Evolutionary conservation across 1,140 invertebrate species (phyloP).

Genomic region (Stegodyphus dumicola): DNA sequence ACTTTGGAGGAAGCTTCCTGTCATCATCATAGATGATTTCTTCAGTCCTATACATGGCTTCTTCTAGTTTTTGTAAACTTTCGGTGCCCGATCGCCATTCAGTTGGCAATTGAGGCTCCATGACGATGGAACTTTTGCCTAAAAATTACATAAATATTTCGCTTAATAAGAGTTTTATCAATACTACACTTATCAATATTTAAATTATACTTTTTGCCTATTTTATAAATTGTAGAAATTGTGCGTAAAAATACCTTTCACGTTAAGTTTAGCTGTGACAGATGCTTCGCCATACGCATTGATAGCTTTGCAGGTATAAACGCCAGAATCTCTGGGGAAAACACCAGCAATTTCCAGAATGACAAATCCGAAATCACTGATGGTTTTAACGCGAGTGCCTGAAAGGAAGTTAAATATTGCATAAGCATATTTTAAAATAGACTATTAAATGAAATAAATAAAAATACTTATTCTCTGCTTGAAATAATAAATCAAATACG

Average conservation of each 20-base stretch:
- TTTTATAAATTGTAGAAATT: not conserved
- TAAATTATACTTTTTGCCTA: not conserved
- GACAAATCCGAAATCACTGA: conserved; percentile 95
- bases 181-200: not conserved
- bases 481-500: no score
- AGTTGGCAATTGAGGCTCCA: conserved; percentile 88
- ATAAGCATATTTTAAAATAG: no score
- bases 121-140: conserved; percentile 79
- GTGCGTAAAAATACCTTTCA: conserved; percentile 67
- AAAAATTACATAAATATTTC: not conserved
- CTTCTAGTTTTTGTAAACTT: conserved; percentile 89
- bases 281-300: conserved; percentile 91
- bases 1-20: conserved; percentile 84
- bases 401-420: not conserved
- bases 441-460: no score
- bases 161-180: not conserved
- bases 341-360: conserved; percentile 90
- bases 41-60: conserved; percentile 86
- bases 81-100: conserved; percentile 87
- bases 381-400: conserved; percentile 92
- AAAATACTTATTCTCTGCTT: no score
- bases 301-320: conserved; percentile 89
- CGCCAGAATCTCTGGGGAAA: conserved; percentile 86
- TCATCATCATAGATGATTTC: conserved; percentile 85
- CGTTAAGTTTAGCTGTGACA: conserved; percentile 85